These are phyloP conservation scores for Heterotis niloticus DNA, from an alignment of 2,113 vertebrate genomes.

Conservation along the genomic window DNA sequence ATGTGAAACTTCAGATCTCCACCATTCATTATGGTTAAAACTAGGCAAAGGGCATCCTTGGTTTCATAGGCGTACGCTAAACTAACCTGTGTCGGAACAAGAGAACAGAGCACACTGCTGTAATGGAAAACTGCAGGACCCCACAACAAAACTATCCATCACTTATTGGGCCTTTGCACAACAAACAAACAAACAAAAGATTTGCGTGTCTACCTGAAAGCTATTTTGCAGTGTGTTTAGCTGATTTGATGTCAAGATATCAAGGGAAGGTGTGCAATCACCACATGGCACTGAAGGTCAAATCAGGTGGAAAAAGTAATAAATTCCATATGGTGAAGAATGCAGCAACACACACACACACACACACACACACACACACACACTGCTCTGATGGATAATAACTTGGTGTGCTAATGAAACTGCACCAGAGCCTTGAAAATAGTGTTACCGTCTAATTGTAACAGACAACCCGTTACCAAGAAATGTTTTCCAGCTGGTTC, in stretches of 20 bases:
- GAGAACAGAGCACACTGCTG: not conserved
- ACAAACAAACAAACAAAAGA: too few relatives aligned
- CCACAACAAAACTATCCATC: not conserved
- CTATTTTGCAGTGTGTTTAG: too few relatives aligned
- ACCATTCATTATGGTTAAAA: conserved; percentile 75
- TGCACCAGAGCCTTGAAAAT: not conserved
- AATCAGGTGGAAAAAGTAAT: too few relatives aligned
- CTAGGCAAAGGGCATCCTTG: conserved; percentile 68
- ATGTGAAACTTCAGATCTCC: conserved; percentile 88
- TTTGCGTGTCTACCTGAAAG: too few relatives aligned
- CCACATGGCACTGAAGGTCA: not conserved
- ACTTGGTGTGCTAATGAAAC: not conserved
- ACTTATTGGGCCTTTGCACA: too few relatives aligned
- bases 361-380: not conserved
- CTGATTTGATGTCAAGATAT: too few relatives aligned
- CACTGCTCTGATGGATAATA: too few relatives aligned
- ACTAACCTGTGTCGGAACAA: conserved; percentile 59
- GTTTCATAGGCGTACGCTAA: conserved; percentile 72
- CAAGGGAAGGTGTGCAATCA: not conserved
- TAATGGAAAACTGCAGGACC: not conserved
- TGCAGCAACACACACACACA: not conserved
- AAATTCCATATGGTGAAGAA: not conserved
- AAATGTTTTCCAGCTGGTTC: not conserved
- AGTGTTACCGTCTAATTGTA: not conserved
- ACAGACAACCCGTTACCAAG: not conserved